phyloP scores from a whole-genome alignment of 2,888 invertebrate species.

The Drosophila engyochracea region DNA sequence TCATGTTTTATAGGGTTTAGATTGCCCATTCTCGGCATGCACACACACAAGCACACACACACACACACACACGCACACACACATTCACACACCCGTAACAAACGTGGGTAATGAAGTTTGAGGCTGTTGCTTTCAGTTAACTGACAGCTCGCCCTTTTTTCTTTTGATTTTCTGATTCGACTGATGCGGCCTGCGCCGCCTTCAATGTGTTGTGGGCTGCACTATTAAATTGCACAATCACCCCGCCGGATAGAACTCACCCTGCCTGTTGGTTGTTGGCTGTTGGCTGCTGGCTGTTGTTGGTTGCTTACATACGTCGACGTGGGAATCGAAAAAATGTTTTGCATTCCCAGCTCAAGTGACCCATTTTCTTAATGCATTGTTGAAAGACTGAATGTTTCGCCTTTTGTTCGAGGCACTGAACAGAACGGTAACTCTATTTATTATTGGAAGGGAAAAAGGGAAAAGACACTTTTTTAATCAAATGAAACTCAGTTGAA shows the following conservation, averaged over 20 bases:
- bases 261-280: slow-evolving; percentile 4
- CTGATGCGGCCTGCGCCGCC: slow-evolving; percentile 29
- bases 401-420: neutral
- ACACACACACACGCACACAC: neutral
- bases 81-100: slow-evolving; percentile 22
- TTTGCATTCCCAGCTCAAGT: slow-evolving; percentile 31
- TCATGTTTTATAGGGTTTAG: slow-evolving; percentile 6
- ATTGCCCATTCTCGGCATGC: slow-evolving; percentile 10
- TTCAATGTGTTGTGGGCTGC: slow-evolving; percentile 43
- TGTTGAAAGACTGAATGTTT: slow-evolving; percentile 3
- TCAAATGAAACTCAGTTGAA: neutral
- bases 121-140: slow-evolving; percentile 69
- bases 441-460: neutral
- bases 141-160: slow-evolving; percentile 52
- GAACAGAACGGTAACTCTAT: neutral
- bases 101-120: slow-evolving; percentile 72
- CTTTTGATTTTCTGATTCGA: slow-evolving; percentile 38
- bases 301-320: neutral
- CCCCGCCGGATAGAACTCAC: slow-evolving; percentile 9
- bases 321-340: slow-evolving; percentile 44
- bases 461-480: neutral
- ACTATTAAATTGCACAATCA: slow-evolving; percentile 35
- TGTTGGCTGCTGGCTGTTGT: neutral
- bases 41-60: slow-evolving; percentile 13
- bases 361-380: slow-evolving; percentile 44